Conservation (phyloP, 1,140 invertebrate genomes). For the Cydia strobilella region DNA sequence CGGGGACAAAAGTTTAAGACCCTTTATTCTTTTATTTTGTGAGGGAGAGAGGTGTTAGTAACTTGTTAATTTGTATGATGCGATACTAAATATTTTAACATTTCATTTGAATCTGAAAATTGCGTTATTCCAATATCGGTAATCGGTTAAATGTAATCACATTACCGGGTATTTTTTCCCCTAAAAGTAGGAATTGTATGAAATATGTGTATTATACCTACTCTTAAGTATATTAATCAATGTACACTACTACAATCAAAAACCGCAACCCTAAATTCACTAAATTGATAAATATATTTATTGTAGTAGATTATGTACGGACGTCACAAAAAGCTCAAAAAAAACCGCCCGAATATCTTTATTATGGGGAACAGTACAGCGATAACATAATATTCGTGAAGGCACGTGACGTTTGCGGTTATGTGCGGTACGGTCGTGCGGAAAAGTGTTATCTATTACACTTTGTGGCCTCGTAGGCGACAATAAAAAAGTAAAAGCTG, state of each 20-base stretch:
- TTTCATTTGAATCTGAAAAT: too few species aligned
- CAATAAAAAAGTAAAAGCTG: constrained; percentile 29
- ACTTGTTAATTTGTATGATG: too few species aligned
- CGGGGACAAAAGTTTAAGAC: constrained; percentile 6
- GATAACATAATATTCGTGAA: constrained; percentile 4
- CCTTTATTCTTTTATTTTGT: background rate
- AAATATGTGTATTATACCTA: too few species aligned
- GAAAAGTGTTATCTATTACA: constrained; percentile 29
- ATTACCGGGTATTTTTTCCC: too few species aligned
- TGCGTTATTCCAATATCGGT: too few species aligned
- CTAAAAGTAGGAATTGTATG: too few species aligned
- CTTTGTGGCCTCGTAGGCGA: constrained; percentile 19
- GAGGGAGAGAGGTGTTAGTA: background rate
- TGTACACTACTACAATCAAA: too few species aligned
- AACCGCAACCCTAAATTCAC: too few species aligned
- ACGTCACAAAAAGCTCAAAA: background rate
- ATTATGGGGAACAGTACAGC: constrained; percentile 19
- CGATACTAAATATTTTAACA: too few species aligned
- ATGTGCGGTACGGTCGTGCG: constrained; percentile 24
- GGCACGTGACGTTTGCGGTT: constrained; percentile 15
- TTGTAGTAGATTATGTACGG: background rate
- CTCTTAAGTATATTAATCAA: too few species aligned
- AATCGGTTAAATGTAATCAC: too few species aligned
- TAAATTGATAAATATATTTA: background rate
- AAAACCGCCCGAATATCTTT: constrained; percentile 24